phyloP scores from a whole-genome alignment of 2,797 vertebrate genomes.

The Amblyraja radiata region DNA sequence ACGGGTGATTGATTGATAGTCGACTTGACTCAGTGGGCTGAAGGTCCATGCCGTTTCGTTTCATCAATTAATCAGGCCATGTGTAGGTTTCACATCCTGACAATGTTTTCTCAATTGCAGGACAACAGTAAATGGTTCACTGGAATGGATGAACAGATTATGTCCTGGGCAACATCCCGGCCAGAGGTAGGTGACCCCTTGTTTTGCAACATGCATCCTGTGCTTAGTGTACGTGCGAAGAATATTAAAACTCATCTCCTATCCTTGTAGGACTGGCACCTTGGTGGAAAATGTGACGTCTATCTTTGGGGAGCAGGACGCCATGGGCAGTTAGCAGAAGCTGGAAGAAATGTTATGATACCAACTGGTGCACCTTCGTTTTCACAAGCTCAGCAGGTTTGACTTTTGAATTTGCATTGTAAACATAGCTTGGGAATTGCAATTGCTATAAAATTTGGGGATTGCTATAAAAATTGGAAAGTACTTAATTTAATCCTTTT shows the following conservation, averaged over 20 bases:
- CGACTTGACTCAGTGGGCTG: background rate
- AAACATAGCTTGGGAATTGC: background rate
- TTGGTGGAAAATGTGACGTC: constrained; percentile 92
- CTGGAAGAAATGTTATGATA: constrained; percentile 86
- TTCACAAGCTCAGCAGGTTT: constrained; percentile 87
- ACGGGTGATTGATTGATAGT: no score
- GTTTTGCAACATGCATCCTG: background rate
- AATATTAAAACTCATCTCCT: background rate
- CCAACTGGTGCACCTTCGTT: constrained; percentile 81
- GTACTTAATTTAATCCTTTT: background rate
- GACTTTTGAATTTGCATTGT: background rate
- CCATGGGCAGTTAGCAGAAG: constrained; percentile 89
- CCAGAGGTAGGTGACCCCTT: constrained; percentile 81
- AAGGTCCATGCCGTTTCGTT: no score
- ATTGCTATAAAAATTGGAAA: background rate
- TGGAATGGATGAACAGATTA: constrained; percentile 92
- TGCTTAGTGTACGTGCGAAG: background rate
- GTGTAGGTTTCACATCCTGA: background rate
- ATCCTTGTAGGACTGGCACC: constrained; percentile 81
- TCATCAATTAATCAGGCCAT: background rate
- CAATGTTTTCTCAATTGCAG: constrained; percentile 53
- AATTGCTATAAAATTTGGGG: background rate
- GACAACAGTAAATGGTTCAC: constrained; percentile 92
- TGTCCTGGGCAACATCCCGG: constrained; percentile 94
- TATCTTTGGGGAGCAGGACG: constrained; percentile 90